Percentiles rank a stretch among this genome's conserved stretches.
Evolutionary conservation across 2,888 invertebrate species (phyloP).

Genomic region (Eupithecia abbreviata): DNA sequence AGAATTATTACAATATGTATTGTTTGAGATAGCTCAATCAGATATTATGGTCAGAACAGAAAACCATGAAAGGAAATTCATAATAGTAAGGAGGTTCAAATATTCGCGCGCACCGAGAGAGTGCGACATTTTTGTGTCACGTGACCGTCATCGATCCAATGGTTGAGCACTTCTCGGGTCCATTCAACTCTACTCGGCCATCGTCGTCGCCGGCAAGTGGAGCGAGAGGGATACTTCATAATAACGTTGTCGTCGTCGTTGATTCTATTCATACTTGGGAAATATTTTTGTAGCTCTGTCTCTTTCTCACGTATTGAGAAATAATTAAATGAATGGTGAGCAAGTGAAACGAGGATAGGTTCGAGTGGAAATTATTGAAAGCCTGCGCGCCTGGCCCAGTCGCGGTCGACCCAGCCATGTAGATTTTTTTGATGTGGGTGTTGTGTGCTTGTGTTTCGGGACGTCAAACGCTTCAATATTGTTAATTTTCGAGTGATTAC

Average conservation of each 20-base stretch:
- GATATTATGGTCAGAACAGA: background rate
- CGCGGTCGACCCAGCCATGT: slow-evolving; percentile 53
- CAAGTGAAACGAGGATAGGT: slow-evolving; percentile 79
- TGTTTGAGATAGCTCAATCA: no score
- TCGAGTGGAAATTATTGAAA: slow-evolving; percentile 83
- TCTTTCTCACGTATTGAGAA: slow-evolving; percentile 75
- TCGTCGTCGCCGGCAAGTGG: slow-evolving; percentile 57
- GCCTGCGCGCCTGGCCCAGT: slow-evolving; percentile 63
- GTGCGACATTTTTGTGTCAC: slow-evolving; percentile 75
- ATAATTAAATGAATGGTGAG: slow-evolving; percentile 82
- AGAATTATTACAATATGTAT: no score
- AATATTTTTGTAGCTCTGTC: slow-evolving; percentile 78
- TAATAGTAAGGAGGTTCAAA: slow-evolving; percentile 7
- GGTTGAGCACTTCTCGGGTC: slow-evolving; percentile 83
- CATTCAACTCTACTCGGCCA: slow-evolving; percentile 81
- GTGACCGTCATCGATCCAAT: slow-evolving; percentile 84
- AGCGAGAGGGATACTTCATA: slow-evolving; percentile 79
- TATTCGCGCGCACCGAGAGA: slow-evolving; percentile 59
- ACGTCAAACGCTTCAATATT: slow-evolving; percentile 82
- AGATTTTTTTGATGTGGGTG: slow-evolving; percentile 83
- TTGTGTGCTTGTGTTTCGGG: slow-evolving; percentile 64
- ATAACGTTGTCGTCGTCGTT: slow-evolving; percentile 61
- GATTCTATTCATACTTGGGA: slow-evolving; percentile 80
- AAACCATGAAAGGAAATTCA: background rate
- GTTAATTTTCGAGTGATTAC: slow-evolving; percentile 80